phyloP scores from a whole-genome alignment of 2,888 invertebrate genomes.

The Tenthredo scrophulariae region DNA sequence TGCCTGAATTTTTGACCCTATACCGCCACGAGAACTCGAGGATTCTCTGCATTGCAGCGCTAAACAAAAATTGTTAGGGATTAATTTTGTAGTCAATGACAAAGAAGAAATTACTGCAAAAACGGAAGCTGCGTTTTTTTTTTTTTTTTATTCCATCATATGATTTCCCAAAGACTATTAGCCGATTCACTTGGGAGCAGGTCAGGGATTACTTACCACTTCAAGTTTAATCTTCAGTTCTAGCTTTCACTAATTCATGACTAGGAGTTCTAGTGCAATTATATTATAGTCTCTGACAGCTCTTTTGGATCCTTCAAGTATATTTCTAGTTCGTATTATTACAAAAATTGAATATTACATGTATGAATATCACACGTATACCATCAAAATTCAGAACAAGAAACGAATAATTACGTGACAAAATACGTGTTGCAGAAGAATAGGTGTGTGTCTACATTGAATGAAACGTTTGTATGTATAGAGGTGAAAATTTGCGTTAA shows the following conservation, averaged over 20 bases:
- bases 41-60: background rate
- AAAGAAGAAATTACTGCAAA: background rate
- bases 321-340: background rate
- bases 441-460: background rate
- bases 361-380: background rate
- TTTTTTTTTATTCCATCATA: background rate
- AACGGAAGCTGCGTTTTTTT: background rate
- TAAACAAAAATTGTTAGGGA: background rate
- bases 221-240: background rate
- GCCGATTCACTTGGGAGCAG: background rate
- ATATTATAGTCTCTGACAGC: background rate
- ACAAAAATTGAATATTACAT: background rate
- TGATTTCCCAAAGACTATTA: background rate
- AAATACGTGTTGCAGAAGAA: background rate
- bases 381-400: background rate
- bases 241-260: conserved; percentile 1
- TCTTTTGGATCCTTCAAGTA: background rate
- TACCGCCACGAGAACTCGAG: too few species aligned
- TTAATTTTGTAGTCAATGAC: background rate
- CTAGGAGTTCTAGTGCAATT: background rate
- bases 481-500: conserved; percentile 20
- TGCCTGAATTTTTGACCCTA: too few species aligned
- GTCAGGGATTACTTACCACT: conserved; percentile 8
- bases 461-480: background rate
- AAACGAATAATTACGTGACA: conserved; percentile 12